Evolutionary conservation across 53 echinoderm and acorn worm genomes (phyloP), one percentile per base, ranked within the genome.

Genomic region (Arbacia lixula): DNA sequence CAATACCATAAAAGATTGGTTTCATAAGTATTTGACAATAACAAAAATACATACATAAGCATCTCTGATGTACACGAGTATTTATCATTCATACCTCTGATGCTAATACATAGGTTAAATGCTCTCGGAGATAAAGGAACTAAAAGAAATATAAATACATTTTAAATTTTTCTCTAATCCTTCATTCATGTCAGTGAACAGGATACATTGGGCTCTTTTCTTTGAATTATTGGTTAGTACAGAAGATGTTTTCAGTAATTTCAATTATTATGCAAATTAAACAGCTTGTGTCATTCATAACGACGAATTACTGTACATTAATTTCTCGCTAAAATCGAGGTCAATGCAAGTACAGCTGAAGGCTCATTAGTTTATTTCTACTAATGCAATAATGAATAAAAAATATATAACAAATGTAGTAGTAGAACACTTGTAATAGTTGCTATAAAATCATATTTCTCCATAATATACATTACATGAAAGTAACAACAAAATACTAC

Each of bases 11-110:
- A 69, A 69, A 1, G 69, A 69, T 69, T 14, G 43, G 12, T 43
- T 67, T 69, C 69, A 69, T 43, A 69, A n/a, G 12, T 66, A 66
- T 37, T 27, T 69, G 69, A 69, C 43, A 43, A 46, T 74, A 74
- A 74, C 74, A 74, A 74, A 74, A 74, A 74, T 74, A 74, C 74
- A 74, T 74, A 74, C 74, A 74, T 51, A 74, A 42, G 16, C 49
- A 74, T 74, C 68, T 72, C 53, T 74, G 17, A 34, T 74, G 33
- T 52, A 52, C 74, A 74, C 42, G 19, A 51, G 8, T 10, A 66
- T 66, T 22, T 6, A 55, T 16, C 0, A 42, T 5, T 24, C 26
- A 37, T 69, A 43, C 43, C 43, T 69, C 46, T 69, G 28, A 69
- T 41, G 43, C 69, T 69, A 69, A 57, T 21, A 16, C 14, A 46